Conservation (phyloP, 2,888 invertebrate genomes). For the Drepanosiphum platanoidis region DNA sequence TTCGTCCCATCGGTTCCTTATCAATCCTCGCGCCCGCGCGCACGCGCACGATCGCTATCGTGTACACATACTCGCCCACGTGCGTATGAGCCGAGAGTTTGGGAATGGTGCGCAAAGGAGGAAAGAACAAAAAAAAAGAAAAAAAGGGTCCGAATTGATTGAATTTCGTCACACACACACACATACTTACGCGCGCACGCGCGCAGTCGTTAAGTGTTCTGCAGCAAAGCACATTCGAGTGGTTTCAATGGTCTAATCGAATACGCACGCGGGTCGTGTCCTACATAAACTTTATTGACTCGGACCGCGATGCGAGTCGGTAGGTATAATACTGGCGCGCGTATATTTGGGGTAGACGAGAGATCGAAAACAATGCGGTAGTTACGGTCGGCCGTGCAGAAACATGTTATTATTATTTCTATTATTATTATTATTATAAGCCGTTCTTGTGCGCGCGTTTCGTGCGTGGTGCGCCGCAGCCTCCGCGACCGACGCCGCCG, state of each 20-base stretch:
- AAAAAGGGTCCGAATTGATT: constrained; percentile 44
- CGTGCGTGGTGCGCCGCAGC: background rate
- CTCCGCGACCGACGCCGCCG: background rate
- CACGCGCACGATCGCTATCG: no score
- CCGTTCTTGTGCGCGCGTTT: background rate
- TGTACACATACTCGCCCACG: no score
- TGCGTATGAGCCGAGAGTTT: background rate
- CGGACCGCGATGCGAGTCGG: background rate
- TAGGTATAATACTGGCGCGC: background rate
- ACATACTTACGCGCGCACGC: no score
- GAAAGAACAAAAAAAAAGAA: background rate
- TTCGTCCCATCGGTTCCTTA: constrained; percentile 27
- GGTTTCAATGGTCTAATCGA: constrained; percentile 44
- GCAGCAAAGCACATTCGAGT: constrained; percentile 47
- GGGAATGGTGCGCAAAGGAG: background rate
- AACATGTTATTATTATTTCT: no score
- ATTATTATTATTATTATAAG: background rate
- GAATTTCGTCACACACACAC: constrained; percentile 49
- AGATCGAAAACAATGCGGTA: constrained; percentile 19
- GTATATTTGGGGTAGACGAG: background rate
- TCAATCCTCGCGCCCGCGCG: background rate
- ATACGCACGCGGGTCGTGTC: constrained; percentile 25
- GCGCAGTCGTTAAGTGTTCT: constrained; percentile 49
- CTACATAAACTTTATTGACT: constrained; percentile 49
- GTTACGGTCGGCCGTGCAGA: background rate